A percentile compares a stretch with the other conserved stretches of the same genome.
Conservation (phyloP, 2,113 vertebrate genomes). For the Felis chaus region DNA sequence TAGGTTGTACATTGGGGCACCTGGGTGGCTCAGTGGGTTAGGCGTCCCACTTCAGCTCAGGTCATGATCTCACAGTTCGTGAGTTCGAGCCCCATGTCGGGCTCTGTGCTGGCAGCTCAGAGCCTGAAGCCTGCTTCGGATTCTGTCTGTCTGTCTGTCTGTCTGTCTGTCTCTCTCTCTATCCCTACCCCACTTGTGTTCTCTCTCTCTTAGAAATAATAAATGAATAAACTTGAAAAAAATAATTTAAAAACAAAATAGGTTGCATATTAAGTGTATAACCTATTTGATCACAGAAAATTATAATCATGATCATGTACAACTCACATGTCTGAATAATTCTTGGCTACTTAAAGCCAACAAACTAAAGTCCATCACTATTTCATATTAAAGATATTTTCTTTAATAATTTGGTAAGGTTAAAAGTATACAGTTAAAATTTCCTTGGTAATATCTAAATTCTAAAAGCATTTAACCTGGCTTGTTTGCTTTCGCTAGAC, state of each 20-base stretch:
- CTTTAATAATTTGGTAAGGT: slow-evolving; percentile 52
- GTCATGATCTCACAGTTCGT: no score
- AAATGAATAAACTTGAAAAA: no score
- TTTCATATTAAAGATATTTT: slow-evolving; percentile 65
- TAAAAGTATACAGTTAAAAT: slow-evolving; percentile 49
- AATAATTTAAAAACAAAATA: neutral
- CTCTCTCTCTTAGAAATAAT: no score
- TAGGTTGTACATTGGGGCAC: neutral
- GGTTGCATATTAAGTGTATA: neutral
- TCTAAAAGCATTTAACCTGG: slow-evolving; percentile 47
- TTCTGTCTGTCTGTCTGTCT: no score
- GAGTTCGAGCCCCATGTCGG: no score
- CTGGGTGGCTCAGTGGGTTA: no score
- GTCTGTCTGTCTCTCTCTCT: no score
- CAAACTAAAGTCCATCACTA: slow-evolving; percentile 55
- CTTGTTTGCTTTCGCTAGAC: slow-evolving; percentile 27
- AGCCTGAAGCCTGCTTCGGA: no score
- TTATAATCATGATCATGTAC: slow-evolving; percentile 49
- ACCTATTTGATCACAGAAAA: slow-evolving; percentile 42
- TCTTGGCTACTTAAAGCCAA: slow-evolving; percentile 69
- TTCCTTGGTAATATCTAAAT: slow-evolving; percentile 59
- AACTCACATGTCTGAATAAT: slow-evolving; percentile 65
- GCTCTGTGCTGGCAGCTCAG: no score
- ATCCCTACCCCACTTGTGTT: no score
- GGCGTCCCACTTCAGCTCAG: no score